phyloP scores from a whole-genome alignment of 2,888 invertebrate species.

The Pseudoips prasinana region DNA sequence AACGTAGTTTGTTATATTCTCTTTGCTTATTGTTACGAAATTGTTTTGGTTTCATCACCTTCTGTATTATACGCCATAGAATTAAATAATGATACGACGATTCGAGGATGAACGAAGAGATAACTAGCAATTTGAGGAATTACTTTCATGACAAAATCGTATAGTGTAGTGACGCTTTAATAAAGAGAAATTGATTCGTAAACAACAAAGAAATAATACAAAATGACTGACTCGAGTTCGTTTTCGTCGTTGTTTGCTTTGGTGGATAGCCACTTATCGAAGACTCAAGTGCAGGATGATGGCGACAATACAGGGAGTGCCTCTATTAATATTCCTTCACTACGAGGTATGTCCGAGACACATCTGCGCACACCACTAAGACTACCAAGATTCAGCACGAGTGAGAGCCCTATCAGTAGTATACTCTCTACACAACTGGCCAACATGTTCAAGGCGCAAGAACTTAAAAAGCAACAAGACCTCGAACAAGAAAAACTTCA shows the following conservation, averaged over 20 bases:
- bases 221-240: slow-evolving; percentile 59
- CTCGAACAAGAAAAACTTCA: slow-evolving; percentile 44
- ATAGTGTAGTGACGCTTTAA: no score
- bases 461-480: slow-evolving; percentile 47
- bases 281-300: slow-evolving; percentile 46
- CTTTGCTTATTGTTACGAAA: no score
- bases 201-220: slow-evolving; percentile 18
- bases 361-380: slow-evolving; percentile 39
- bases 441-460: slow-evolving; percentile 67
- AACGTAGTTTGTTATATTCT: no score
- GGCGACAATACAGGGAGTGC: slow-evolving; percentile 25
- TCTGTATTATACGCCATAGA: no score
- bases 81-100: no score
- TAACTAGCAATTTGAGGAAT: no score
- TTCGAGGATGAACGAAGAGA: no score
- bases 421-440: slow-evolving; percentile 46
- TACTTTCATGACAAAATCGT: no score
- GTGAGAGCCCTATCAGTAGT: slow-evolving; percentile 27
- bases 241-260: slow-evolving; percentile 63
- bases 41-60: no score
- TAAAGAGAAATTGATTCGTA: slow-evolving; percentile 1
- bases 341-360: slow-evolving; percentile 43
- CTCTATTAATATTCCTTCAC: slow-evolving; percentile 25
- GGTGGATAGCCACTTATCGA: slow-evolving; percentile 67
- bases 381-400: slow-evolving; percentile 44